These are phyloP conservation scores for Gymnocephalus cernua DNA, from an alignment of 2,113 vertebrate genomes.

Conservation along the genomic window DNA sequence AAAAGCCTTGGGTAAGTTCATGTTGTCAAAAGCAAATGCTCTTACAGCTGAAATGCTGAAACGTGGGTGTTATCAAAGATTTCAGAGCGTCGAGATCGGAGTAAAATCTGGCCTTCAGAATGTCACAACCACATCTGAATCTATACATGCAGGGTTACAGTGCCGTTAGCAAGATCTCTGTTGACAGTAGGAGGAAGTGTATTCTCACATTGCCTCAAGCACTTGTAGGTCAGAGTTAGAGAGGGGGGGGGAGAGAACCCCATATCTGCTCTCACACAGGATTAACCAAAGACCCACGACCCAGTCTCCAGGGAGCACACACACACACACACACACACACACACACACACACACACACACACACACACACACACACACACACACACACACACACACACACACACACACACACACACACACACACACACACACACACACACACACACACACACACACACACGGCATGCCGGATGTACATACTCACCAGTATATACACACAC, in stretches of 20 bases:
- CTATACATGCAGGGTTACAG: neutral
- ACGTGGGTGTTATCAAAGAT: slow-evolving; percentile 8
- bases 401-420: slow-evolving; percentile 21
- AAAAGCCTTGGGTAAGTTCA: neutral
- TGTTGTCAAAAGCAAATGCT: neutral
- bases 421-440: slow-evolving; percentile 5
- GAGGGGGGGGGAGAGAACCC: slow-evolving; percentile 3
- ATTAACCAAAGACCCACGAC: slow-evolving; percentile 56
- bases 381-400: slow-evolving; percentile 6
- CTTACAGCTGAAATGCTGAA: slow-evolving; percentile 12
- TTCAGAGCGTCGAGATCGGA: neutral
- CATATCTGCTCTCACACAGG: slow-evolving; percentile 45
- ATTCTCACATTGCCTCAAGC: slow-evolving; percentile 31
- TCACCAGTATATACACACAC: too few species aligned
- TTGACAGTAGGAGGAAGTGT: slow-evolving; percentile 20
- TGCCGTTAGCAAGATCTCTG: slow-evolving; percentile 25
- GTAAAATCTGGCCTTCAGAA: neutral
- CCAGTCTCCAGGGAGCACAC: slow-evolving; percentile 22
- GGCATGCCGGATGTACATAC: too few species aligned
- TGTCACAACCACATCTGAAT: neutral
- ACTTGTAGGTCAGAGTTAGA: slow-evolving; percentile 57
- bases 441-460: slow-evolving; percentile 14
- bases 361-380: neutral
- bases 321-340: neutral
- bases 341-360: neutral